Base-by-base conservation (phyloP, 1,140 invertebrate genomes). In the Trichonephila clavata region DNA sequence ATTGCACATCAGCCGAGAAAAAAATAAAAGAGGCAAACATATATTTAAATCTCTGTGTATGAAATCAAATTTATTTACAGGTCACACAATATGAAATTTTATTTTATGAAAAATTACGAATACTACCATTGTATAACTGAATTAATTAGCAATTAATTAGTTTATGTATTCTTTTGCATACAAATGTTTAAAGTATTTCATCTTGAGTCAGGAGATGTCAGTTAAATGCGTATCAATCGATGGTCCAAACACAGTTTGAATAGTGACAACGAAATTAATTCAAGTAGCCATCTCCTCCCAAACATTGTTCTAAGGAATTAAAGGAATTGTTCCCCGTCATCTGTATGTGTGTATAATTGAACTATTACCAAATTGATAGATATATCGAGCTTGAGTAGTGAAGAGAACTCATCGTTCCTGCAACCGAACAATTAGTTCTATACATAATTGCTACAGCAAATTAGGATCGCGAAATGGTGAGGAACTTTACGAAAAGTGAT, bases 381-480 rank as follows among this genome's bases (percentile, higher is more conserved):
- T 71, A n/a, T 71, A 32, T 71, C 68, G 8, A 24, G 24, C 6
- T 24, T 13, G 68, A 24, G 16, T 14, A 71, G 24, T 16, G 68
- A 13, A 14, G 13, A 71, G 8, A 71, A 32, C 16, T n/a, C 68
- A 71, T 71, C 68, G 32, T 71, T 71, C n/a, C 27, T 32, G 27
- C 24, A 24, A 71, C 27, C 27, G 68, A n/a, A 71, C 27, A 16
- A 27, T 32, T 24, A 71, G 10, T 32, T 8, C 32, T 39, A 24
- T 27, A 71, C 68, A 24, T 71, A 71, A 71, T 32, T 71, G 24
- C 68, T 32, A 71, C 68, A 18, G 68, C 68, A 71, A 71, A 71
- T 71, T 71, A 71, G 68, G 27, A 71, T 27, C 14, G 24, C 14
- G n/a, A 71, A 71, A 14, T 27, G 24, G 14, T 27, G 24, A 4